Evolutionary conservation across 2,888 invertebrate genomes (phyloP).

Genomic region (Drosophila planitibia): DNA sequence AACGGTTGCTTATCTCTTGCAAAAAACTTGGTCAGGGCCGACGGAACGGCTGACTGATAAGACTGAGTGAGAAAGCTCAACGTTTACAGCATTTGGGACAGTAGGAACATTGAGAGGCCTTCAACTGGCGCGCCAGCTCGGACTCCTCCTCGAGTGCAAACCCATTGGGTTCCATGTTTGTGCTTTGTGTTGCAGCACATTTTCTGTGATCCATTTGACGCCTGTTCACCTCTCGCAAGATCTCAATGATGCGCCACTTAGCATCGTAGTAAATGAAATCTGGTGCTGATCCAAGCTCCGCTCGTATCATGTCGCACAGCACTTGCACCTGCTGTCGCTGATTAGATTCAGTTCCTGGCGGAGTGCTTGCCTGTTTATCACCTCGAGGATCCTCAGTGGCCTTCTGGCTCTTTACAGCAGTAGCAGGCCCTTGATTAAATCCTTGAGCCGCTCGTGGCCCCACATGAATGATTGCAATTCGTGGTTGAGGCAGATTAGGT

Average conservation of each 20-base stretch:
- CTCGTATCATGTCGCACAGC: constrained; percentile 72
- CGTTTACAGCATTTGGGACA: constrained; percentile 26
- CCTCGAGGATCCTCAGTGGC: background rate
- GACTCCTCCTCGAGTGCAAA: background rate
- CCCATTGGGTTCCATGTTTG: too few relatives aligned
- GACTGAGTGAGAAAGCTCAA: background rate
- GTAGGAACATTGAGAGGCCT: constrained; percentile 3
- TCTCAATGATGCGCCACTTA: constrained; percentile 77
- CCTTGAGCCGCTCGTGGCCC: background rate
- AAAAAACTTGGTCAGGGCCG: constrained; percentile 40
- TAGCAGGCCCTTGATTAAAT: background rate
- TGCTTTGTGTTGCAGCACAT: background rate
- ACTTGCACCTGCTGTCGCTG: constrained; percentile 55
- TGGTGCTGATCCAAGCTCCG: constrained; percentile 59
- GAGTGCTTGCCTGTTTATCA: background rate
- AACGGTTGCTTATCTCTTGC: constrained; percentile 53
- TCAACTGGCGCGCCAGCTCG: background rate
- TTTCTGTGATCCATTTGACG: constrained; percentile 57
- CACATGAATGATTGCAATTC: constrained; percentile 12
- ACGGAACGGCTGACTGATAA: constrained; percentile 36
- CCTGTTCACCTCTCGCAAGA: constrained; percentile 72
- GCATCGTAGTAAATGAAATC: constrained; percentile 76
- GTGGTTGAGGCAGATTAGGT: background rate
- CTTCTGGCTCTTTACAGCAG: background rate
- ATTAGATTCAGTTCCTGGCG: background rate